Evolutionary conservation across 2,113 vertebrate species (phyloP), one percentile per base, ranked within the genome.

Genomic region (Cynopterus brachyotis): DNA sequence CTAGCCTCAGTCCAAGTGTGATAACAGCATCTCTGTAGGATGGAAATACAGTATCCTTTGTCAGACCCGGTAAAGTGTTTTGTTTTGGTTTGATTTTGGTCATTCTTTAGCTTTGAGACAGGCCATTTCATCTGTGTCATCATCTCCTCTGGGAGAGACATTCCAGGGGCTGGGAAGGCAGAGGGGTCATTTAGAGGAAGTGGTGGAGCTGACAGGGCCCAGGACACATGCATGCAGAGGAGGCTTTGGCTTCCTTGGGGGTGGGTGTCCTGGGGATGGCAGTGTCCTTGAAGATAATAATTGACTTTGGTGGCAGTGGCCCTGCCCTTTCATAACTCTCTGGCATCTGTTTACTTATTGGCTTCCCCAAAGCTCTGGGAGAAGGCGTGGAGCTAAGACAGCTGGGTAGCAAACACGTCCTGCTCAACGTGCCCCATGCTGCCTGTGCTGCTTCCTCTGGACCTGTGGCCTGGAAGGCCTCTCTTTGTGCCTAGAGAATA

Each of bases 391-490:
- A 47, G 53, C n/a, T 15, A 26, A 24, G n/a, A 82, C 1, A 0
- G 42, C 19, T n/a, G 59, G 40, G 26, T 8, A 4, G 15, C 30
- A 32, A 15, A 0, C 57, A 0, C 3, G 17, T 9, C 17, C 70
- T 42, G 12, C 12, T 66, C 26, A 8, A 3, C 0, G 0, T 32
- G 26, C 17, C 17, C 42, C 66, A 57, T 26, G 20, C 40, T 16
- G 19, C 22, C 37, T 3, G 1, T 26, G 6, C 35, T 62, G 26
- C 40, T 12, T 30, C 42, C 59, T 76, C 69, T 6, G 50, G 16
- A 50, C 50, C 13, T 50, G 50, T 50, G 50, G 50, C 50, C 50
- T 50, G 2, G 30, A 10, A 20, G 40, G 26, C 32, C 10, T n/a
- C 30, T 50, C 6, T 9, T 69, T 42, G 28, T 22, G 47, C 4